A percentile compares a stretch with the other conserved stretches of the same genome.
These are phyloP conservation scores for Rousettus leschenaultii DNA, from an alignment of 2,113 vertebrate genomes.

Conservation along the genomic window DNA sequence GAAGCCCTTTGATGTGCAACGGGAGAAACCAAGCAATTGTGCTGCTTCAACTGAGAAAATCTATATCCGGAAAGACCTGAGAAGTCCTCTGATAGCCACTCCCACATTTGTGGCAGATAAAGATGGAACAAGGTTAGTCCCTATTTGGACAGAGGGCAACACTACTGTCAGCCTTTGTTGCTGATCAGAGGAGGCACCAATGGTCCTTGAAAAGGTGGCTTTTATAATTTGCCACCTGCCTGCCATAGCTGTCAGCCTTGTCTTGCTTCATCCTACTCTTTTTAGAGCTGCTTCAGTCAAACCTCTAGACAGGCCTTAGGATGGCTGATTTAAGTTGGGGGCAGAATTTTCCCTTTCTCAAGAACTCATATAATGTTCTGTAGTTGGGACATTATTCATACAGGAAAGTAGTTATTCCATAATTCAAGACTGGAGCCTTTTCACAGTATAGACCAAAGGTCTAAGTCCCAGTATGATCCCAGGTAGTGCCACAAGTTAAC, in stretches of 20 bases:
- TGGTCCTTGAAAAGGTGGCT: neutral
- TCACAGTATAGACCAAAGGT: neutral
- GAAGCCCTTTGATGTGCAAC: conserved; percentile 95
- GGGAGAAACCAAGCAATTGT: conserved; percentile 97
- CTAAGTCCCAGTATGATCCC: neutral
- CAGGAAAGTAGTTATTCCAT: neutral
- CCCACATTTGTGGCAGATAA: conserved; percentile 97
- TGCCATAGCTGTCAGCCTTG: neutral
- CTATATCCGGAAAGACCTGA: conserved; percentile 97
- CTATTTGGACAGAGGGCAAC: neutral
- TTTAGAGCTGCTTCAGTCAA: neutral
- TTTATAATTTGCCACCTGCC: neutral
- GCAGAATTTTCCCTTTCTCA: neutral
- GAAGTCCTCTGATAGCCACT: conserved; percentile 96
- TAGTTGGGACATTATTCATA: neutral
- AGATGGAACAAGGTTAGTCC: conserved; percentile 89
- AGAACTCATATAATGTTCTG: neutral
- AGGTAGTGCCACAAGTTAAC: neutral
- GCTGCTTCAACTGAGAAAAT: conserved; percentile 99
- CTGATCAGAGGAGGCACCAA: neutral
- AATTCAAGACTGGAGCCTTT: neutral
- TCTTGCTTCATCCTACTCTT: too few species aligned
- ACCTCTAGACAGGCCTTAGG: neutral
- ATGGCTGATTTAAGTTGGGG: neutral
- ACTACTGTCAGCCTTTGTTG: neutral